These are phyloP conservation scores for Eristalinus sepulchralis DNA, from an alignment of 2,888 invertebrate species.

Conservation along the genomic window DNA sequence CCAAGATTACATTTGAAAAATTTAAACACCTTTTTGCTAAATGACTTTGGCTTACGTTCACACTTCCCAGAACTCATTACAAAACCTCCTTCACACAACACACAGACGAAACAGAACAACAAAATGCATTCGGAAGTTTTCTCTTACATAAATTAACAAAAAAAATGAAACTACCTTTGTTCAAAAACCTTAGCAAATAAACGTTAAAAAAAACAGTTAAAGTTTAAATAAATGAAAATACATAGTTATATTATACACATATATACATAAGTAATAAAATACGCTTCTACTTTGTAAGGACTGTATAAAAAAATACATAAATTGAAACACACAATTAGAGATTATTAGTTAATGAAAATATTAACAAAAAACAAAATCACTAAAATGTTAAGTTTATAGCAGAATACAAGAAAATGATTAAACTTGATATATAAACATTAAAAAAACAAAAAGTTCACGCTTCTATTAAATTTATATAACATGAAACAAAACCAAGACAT, in stretches of 20 bases:
- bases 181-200: constrained; percentile 50
- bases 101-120: not conserved
- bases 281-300: constrained; percentile 81
- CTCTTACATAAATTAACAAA: not conserved
- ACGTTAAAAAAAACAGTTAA: constrained; percentile 46
- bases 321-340: constrained; percentile 57
- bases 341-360: constrained; percentile 75
- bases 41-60: not conserved
- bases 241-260: constrained; percentile 63
- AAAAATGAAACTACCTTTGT: constrained; percentile 31
- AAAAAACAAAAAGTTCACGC: constrained; percentile 64
- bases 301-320: constrained; percentile 75
- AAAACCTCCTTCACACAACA: not conserved
- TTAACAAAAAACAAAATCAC: constrained; percentile 64
- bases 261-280: constrained; percentile 79
- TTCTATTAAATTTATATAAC: constrained; percentile 62
- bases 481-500: constrained; percentile 32
- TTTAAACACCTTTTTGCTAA: not conserved
- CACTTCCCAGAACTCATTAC: constrained; percentile 29
- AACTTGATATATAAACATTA: constrained; percentile 55
- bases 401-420: constrained; percentile 27
- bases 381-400: constrained; percentile 65
- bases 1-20: not conserved
- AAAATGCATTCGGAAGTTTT: constrained; percentile 1
- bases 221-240: constrained; percentile 39